Percentiles rank a stretch among this genome's conserved stretches.
These are phyloP conservation scores for Channallabes apus DNA, from an alignment of 2,797 vertebrate genomes.

Conservation along the genomic window DNA sequence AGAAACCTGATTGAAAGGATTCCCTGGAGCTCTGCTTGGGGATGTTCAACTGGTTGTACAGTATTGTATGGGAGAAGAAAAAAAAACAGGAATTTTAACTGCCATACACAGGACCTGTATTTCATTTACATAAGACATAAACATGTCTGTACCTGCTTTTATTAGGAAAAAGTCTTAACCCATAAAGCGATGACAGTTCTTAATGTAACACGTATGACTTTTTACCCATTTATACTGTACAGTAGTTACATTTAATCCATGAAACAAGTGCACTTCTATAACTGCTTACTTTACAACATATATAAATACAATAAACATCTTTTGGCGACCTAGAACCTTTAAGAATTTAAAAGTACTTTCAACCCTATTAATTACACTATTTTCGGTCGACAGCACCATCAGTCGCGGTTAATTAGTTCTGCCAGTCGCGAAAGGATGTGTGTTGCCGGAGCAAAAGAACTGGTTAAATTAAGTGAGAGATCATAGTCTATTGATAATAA, in stretches of 20 bases:
- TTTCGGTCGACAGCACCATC: too few relatives aligned
- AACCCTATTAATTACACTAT: too few relatives aligned
- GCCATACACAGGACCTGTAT: not conserved
- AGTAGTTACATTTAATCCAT: not conserved
- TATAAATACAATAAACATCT: not conserved
- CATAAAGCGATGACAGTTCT: not conserved
- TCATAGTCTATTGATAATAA: too few relatives aligned
- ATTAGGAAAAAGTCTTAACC: not conserved
- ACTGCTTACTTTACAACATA: not conserved
- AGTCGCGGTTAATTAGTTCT: too few relatives aligned
- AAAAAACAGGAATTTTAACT: not conserved
- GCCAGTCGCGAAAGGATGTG: too few relatives aligned
- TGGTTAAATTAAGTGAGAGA: too few relatives aligned
- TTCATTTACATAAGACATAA: not conserved
- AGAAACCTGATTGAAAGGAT: conserved; percentile 9
- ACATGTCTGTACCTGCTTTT: not conserved
- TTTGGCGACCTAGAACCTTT: too few relatives aligned
- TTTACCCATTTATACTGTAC: not conserved
- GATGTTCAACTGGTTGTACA: not conserved
- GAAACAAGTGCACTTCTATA: too few relatives aligned
- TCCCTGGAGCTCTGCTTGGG: conserved; percentile 4
- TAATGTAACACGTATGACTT: not conserved
- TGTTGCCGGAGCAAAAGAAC: too few relatives aligned
- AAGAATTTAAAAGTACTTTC: too few relatives aligned
- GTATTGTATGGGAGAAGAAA: not conserved